Evolutionary conservation across 2,888 invertebrate species (phyloP).

Genomic region (Lutraria lutraria): DNA sequence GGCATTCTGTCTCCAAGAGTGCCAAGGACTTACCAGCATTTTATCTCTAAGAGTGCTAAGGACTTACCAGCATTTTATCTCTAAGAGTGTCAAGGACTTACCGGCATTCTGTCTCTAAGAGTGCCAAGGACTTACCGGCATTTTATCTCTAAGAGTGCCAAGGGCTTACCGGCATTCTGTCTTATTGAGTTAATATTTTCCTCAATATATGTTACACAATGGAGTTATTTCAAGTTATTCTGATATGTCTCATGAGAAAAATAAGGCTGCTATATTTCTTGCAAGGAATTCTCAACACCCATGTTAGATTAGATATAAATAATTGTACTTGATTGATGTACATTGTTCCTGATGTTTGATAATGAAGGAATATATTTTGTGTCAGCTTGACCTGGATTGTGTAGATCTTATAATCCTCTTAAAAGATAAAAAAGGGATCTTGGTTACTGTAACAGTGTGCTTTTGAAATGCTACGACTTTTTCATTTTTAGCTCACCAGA

Average conservation of each 20-base stretch:
- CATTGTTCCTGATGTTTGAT: not conserved
- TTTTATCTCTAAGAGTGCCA: slow-evolving; percentile 2
- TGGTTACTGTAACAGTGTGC: no score
- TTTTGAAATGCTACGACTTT: no score
- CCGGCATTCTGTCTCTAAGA: no score
- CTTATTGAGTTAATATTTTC: slow-evolving; percentile 22
- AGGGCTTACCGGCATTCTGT: not conserved
- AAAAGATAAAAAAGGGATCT: not conserved
- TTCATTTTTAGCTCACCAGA: no score
- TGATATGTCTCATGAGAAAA: not conserved
- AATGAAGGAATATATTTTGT: not conserved
- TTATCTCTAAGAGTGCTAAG: no score
- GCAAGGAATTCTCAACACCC: not conserved
- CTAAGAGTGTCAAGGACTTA: no score
- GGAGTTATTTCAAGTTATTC: not conserved
- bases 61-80: no score
- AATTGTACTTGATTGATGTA: not conserved
- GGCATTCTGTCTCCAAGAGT: no score
- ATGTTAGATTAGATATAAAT: not conserved
- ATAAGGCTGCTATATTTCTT: not conserved
- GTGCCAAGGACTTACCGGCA: no score
- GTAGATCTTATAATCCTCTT: not conserved
- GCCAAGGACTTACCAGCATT: no score
- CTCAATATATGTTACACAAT: not conserved
- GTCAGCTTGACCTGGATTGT: not conserved